Conservation (phyloP, 2,113 vertebrate species). For the Cinclus cinclus region DNA sequence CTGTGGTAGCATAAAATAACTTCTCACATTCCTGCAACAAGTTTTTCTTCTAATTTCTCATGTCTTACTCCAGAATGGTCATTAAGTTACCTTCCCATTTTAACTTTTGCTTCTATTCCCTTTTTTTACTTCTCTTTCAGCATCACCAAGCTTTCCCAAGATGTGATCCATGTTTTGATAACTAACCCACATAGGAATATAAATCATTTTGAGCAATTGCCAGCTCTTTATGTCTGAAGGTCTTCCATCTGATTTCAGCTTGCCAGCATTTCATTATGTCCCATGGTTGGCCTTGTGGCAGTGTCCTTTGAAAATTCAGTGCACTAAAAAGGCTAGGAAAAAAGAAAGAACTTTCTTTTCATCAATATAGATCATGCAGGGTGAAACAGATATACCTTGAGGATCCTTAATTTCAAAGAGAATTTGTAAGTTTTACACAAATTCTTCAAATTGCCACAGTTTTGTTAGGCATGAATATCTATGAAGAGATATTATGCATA, state of each 20-base stretch:
- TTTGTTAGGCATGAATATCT: constrained; percentile 51
- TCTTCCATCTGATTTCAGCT: not conserved
- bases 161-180: not conserved
- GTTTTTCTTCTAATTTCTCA: not conserved
- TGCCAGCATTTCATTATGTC: not conserved
- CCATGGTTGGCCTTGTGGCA: not conserved
- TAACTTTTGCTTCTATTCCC: not conserved
- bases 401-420: constrained; percentile 2
- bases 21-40: not conserved
- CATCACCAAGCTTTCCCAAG: not conserved
- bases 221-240: not conserved
- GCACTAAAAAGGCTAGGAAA: not conserved
- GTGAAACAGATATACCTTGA: constrained; percentile 31
- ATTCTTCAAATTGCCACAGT: constrained; percentile 49
- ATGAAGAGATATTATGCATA: constrained; percentile 34
- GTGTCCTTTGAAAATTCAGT: constrained; percentile 4
- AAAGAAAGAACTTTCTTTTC: not conserved
- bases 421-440: constrained; percentile 53
- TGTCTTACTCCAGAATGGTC: not conserved
- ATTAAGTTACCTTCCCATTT: not conserved
- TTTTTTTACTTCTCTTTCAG: not conserved
- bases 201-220: not conserved
- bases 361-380: not conserved
- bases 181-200: not conserved
- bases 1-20: not conserved